Percentiles rank a stretch among this genome's conserved stretches.
phyloP scores from a whole-genome alignment of 2,113 vertebrate species.

The Genyomyrus donnyi region DNA sequence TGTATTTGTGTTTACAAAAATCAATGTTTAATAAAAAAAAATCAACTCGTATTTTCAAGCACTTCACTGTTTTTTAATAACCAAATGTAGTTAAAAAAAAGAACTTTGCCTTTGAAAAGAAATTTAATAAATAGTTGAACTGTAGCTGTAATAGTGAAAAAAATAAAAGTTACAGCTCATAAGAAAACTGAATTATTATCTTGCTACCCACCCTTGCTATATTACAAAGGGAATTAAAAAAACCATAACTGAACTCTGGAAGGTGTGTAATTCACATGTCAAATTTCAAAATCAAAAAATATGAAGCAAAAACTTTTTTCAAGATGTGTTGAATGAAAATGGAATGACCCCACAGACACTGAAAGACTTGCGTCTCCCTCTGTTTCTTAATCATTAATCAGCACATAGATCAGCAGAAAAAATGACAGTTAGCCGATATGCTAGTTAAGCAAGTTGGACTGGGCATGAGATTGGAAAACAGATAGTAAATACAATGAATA shows the following conservation, averaged over 20 bases:
- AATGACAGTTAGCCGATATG: neutral
- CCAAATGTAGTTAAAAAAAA: neutral
- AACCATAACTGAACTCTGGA: neutral
- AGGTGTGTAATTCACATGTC: neutral
- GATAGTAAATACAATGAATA: neutral
- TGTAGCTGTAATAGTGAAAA: neutral
- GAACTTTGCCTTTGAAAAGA: neutral
- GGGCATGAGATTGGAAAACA: neutral
- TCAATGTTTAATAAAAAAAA: neutral
- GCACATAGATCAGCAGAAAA: neutral
- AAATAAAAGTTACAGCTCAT: neutral
- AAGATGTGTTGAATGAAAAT: neutral
- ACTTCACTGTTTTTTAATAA: neutral
- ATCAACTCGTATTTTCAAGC: neutral
- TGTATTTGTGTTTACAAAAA: neutral
- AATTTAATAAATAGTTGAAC: neutral
- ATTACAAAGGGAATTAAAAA: neutral
- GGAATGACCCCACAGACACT: neutral
- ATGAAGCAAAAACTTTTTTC: neutral
- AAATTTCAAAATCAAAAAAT: neutral
- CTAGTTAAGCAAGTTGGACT: neutral
- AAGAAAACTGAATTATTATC: neutral
- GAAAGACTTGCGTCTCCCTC: neutral
- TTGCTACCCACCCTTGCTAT: neutral
- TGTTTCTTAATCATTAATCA: neutral